These are phyloP conservation scores for Clarias fuscus DNA, from an alignment of 2,797 vertebrate genomes.

Conservation along the genomic window DNA sequence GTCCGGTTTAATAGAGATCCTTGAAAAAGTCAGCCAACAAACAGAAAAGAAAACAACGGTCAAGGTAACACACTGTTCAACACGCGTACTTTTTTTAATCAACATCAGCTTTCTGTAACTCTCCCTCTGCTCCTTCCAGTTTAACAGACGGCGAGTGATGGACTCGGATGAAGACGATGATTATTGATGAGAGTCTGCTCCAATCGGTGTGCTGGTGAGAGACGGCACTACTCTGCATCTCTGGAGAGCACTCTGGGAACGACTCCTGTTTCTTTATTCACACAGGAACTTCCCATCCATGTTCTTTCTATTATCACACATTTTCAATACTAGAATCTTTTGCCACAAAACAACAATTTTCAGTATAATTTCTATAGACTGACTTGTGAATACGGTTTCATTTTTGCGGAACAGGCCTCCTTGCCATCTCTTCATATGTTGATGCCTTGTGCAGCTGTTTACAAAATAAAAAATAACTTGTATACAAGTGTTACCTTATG, in stretches of 20 bases:
- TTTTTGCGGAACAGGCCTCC: slow-evolving; percentile 35
- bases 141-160: slow-evolving; percentile 94
- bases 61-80: slow-evolving; percentile 73
- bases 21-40: slow-evolving; percentile 98
- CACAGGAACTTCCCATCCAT: slow-evolving; percentile 47
- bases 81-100: no score
- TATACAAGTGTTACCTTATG: neutral
- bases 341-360: slow-evolving; percentile 53
- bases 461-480: slow-evolving; percentile 63
- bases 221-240: slow-evolving; percentile 44
- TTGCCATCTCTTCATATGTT: slow-evolving; percentile 43
- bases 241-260: slow-evolving; percentile 45
- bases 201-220: slow-evolving; percentile 36
- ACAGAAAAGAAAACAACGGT: slow-evolving; percentile 96
- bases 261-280: slow-evolving; percentile 42
- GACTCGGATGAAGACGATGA: slow-evolving; percentile 97
- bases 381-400: slow-evolving; percentile 40
- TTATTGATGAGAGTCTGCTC: slow-evolving; percentile 64
- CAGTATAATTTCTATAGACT: slow-evolving; percentile 54
- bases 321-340: slow-evolving; percentile 14
- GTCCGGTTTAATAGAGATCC: slow-evolving; percentile 94
- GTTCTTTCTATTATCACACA: slow-evolving; percentile 51
- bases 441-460: slow-evolving; percentile 62
- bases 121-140: slow-evolving; percentile 72
- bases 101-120: neutral